Evolutionary conservation across 2,888 invertebrate species (phyloP), one percentile per base, ranked within the genome.

Genomic region (Aleiodes alternator): DNA sequence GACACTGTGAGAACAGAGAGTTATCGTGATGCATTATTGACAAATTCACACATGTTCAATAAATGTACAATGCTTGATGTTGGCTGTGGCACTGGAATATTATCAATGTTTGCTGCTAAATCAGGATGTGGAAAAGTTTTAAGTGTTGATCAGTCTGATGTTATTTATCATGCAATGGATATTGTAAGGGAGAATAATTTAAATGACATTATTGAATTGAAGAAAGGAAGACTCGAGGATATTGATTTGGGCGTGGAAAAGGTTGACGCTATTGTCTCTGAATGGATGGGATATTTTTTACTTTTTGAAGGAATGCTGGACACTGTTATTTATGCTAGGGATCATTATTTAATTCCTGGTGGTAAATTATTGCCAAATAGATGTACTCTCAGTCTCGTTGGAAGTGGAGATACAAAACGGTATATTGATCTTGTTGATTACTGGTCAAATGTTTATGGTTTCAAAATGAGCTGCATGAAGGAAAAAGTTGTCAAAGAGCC

Each of bases 211-310:
- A 94, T 98, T 55, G 92, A 93, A 78, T 92, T 97, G 72, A 91
- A 97, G 0, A 97, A 96, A 90, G 97, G 97, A 0, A 92, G 95
- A 82, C 90, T 98, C 31, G 98, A 98, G 89, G 95, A 97, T 81
- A 94, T 95, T 4, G 91, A 92, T 71, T 89, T 97, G 66, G 95
- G 95, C 0, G 91, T 92, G 51, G 93, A 94, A 73, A 94, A 95
- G 89, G 95, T 96, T 51, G 98, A 99, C 88, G 93, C 98, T 5
- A 96, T 99, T 81, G 94, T 99, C 3, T 98, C 98, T 0, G 98
- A 99, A 89, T 99, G 98, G 98, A 99, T 99, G 98, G 98, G 98
- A 0, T 99, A 99, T 89, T 98, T 98, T 88, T 91, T 99, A 55
- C 90, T 98, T 1, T 98, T 97, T 89, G 98, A 99, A 91, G 98